Conservation (phyloP, 2,888 invertebrate genomes). For the Gymnoscelis rufifasciata region DNA sequence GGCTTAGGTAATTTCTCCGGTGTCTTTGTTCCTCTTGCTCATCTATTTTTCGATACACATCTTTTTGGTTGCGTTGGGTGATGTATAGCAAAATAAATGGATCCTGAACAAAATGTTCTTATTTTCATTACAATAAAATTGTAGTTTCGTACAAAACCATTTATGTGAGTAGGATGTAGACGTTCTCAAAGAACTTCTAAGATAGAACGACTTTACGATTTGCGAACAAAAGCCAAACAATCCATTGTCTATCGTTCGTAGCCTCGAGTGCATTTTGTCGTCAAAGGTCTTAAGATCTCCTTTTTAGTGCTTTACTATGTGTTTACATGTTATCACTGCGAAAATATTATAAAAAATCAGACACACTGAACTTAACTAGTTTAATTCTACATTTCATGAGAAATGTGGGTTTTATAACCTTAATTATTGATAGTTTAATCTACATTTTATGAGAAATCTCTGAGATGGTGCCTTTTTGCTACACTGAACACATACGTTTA, state of each 20-base stretch:
- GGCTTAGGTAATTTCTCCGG: too few relatives aligned
- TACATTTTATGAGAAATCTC: too few relatives aligned
- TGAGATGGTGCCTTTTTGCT: too few relatives aligned
- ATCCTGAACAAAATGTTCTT: too few relatives aligned
- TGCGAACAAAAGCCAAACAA: slow-evolving; percentile 69
- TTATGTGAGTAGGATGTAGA: slow-evolving; percentile 48
- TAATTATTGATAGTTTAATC: too few relatives aligned
- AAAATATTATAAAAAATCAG: slow-evolving; percentile 25
- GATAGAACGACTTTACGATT: slow-evolving; percentile 61
- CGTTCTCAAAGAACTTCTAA: slow-evolving; percentile 57
- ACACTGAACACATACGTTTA: too few relatives aligned
- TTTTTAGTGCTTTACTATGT: slow-evolving; percentile 47
- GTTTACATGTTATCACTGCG: slow-evolving; percentile 34
- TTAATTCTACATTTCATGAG: slow-evolving; percentile 11
- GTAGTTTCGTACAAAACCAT: slow-evolving; percentile 43
- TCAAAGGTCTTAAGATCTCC: slow-evolving; percentile 62
- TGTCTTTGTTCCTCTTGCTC: too few relatives aligned
- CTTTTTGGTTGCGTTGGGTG: too few relatives aligned
- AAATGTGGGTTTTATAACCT: too few relatives aligned
- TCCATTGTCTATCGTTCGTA: slow-evolving; percentile 71
- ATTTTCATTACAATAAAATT: slow-evolving; percentile 43
- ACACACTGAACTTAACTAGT: slow-evolving; percentile 7
- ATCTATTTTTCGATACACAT: too few relatives aligned
- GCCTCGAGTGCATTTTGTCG: slow-evolving; percentile 66
- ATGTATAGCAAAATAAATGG: slow-evolving; percentile 19